Percentiles rank a stretch among this genome's conserved stretches.
phyloP scores from a whole-genome alignment of 2,888 invertebrate species.

The Torymus texanus region DNA sequence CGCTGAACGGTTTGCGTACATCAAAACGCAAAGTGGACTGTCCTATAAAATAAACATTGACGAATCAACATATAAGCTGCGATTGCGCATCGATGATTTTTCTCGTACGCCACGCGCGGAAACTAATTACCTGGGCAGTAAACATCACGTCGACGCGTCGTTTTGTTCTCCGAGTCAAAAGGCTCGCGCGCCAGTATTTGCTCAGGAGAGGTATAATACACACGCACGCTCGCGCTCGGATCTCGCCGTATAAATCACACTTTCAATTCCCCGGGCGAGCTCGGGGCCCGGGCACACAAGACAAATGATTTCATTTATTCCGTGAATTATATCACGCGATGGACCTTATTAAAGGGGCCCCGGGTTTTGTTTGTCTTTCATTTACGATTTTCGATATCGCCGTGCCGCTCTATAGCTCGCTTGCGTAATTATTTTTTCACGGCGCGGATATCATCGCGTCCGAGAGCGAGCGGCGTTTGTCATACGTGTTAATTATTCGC shows the following conservation, averaged over 20 bases:
- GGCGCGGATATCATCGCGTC: slow-evolving; percentile 7
- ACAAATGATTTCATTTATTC: slow-evolving; percentile 73
- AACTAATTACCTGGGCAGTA: slow-evolving; percentile 21
- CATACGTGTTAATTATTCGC: slow-evolving; percentile 48
- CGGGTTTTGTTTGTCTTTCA: slow-evolving; percentile 56
- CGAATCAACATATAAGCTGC: too few species aligned
- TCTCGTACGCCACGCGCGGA: not conserved
- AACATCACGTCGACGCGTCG: not conserved
- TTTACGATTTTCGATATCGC: slow-evolving; percentile 54
- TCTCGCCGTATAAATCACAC: slow-evolving; percentile 54
- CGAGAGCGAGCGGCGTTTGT: slow-evolving; percentile 22
- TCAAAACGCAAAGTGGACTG: too few species aligned
- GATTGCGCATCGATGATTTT: too few species aligned
- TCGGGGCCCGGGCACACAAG: slow-evolving; percentile 59
- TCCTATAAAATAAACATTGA: too few species aligned
- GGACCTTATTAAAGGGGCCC: slow-evolving; percentile 50
- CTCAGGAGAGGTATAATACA: slow-evolving; percentile 36
- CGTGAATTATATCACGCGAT: slow-evolving; percentile 67
- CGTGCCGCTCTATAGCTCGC: not conserved
- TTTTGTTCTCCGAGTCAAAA: slow-evolving; percentile 15
- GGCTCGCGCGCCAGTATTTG: slow-evolving; percentile 21
- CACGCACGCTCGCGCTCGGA: slow-evolving; percentile 4
- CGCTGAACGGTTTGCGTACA: too few species aligned
- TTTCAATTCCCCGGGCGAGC: slow-evolving; percentile 52
- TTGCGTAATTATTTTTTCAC: slow-evolving; percentile 50